Evolutionary conservation across 2,797 vertebrate species (phyloP).

Genomic region (Thamnophis elegans): DNA sequence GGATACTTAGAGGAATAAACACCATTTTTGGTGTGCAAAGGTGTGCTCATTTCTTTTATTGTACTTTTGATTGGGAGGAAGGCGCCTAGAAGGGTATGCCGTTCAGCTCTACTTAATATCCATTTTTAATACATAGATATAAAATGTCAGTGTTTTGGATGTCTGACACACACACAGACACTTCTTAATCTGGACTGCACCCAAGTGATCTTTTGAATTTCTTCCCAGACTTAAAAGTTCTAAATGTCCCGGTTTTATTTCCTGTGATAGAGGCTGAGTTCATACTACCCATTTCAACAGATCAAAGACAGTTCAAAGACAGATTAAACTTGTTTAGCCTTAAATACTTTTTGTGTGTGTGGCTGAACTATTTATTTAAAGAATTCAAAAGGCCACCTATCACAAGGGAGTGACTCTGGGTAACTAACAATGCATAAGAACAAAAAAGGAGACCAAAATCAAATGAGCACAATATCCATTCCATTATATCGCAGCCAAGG

Average conservation of each 20-base stretch:
- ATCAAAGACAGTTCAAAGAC: neutral
- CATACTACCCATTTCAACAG: neutral
- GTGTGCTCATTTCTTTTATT: neutral
- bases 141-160: neutral
- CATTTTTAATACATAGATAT: neutral
- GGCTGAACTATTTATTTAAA: neutral
- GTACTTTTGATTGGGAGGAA: neutral
- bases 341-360: neutral
- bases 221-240: neutral
- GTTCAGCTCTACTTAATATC: neutral
- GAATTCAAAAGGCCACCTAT: neutral
- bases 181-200: neutral
- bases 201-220: neutral
- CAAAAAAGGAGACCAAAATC: neutral
- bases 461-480: neutral
- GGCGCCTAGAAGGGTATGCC: neutral
- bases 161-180: neutral
- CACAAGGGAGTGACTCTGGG: neutral
- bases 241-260: neutral
- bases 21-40: neutral
- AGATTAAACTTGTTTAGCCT: neutral
- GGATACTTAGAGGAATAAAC: neutral
- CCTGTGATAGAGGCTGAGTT: neutral
- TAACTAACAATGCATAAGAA: neutral
- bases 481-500: neutral